phyloP scores from a whole-genome alignment of 2,113 vertebrate genomes.

The Oncorhynchus kisutch region DNA sequence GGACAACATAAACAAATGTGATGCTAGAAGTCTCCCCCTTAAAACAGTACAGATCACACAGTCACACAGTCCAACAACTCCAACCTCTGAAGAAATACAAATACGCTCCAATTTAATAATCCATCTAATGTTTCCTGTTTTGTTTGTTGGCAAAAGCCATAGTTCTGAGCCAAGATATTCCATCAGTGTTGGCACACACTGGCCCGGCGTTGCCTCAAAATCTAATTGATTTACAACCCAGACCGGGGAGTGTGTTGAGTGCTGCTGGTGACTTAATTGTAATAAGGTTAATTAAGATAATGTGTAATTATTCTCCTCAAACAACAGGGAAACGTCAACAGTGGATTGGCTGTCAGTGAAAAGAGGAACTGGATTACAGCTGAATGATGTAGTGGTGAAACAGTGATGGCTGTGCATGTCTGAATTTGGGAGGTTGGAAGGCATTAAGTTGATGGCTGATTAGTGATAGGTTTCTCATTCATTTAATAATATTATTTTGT shows the following conservation, averaged over 20 bases:
- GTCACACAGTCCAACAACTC: constrained; percentile 50
- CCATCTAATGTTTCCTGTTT: constrained; percentile 26
- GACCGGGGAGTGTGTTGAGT: constrained; percentile 12
- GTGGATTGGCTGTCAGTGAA: neutral
- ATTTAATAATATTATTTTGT: no score
- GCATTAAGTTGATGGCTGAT: neutral
- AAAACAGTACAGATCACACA: constrained; percentile 50
- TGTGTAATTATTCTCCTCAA: constrained; percentile 35
- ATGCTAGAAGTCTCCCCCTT: constrained; percentile 26
- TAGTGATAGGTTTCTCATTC: neutral
- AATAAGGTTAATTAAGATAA: constrained; percentile 35
- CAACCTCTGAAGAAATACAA: constrained; percentile 48
- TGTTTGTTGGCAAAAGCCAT: constrained; percentile 49
- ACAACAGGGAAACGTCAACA: neutral
- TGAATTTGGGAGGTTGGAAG: neutral
- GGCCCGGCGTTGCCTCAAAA: neutral
- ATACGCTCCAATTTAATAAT: constrained; percentile 37
- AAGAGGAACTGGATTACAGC: neutral
- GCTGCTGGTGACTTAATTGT: constrained; percentile 9
- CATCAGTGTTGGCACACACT: constrained; percentile 21
- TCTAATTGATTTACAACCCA: neutral
- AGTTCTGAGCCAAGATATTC: constrained; percentile 34
- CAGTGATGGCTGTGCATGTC: neutral
- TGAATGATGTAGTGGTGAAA: neutral
- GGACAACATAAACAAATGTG: constrained; percentile 59